Evolutionary conservation across 2,113 vertebrate species (phyloP), one percentile per base, ranked within the genome.

Genomic region (Carassius gibelio): DNA sequence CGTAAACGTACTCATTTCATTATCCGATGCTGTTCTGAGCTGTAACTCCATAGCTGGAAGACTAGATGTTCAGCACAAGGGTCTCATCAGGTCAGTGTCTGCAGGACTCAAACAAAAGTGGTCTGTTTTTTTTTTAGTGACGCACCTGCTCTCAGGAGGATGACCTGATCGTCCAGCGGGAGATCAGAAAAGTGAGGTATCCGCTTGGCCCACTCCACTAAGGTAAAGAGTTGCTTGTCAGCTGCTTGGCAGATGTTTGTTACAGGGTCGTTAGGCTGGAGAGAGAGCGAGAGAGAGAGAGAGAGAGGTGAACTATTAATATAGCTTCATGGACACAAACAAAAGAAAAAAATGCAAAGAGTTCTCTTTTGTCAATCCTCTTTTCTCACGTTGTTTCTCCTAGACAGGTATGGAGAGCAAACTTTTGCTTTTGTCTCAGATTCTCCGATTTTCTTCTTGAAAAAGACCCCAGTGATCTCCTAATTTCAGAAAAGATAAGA

Each of bases 221-320:
- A 93, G 0, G 97, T 98, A 88, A 98, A 98, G 13, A 98, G 96
- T 90, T 98, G 97, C 81, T 97, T 98, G 92, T 97, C 97, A 2
- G 97, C 97, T 1, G 97, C 97, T 91, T 98, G 97, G 91, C 97
- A 98, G 92, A 98, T 98, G 91, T 98, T 98, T 68, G 97, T 98
- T 91, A 98, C 97, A 0, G 97, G 97, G 89, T 98, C 97, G 34
- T 97, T 98, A 34, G 96, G 96, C 97, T 87, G 69, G 34, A 80
- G 77, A 85, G 13, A 75, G 21, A 85, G 11, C 45, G 38, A 42
- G 38, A 42, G 38, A 42, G 38, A 38, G 36, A 38, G 36, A 42
- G 1, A 42, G 38, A 5, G 38, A 7, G 90, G 89, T 89, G 13
- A 45, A 50, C 19, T 52, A 7, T 13, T 8, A 8, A 77, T 55